These are phyloP conservation scores for Lepus timidus DNA, from an alignment of 2,113 vertebrate species.

Conservation along the genomic window DNA sequence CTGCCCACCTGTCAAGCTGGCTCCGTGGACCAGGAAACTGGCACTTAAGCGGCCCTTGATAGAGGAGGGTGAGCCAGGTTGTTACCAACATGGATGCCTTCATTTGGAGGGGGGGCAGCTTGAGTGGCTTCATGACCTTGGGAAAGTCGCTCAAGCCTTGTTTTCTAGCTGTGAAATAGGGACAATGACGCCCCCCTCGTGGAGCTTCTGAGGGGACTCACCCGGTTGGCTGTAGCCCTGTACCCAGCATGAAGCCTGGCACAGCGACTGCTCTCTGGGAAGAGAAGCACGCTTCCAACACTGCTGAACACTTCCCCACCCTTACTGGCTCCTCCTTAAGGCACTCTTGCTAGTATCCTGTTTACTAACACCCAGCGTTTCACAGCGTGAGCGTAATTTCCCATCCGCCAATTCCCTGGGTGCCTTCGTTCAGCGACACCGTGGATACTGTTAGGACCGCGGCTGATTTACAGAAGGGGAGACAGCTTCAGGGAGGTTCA, in stretches of 20 bases:
- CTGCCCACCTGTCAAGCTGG: conserved; percentile 64
- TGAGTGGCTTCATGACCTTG: conserved; percentile 71
- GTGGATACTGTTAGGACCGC: not conserved
- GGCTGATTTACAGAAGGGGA: conserved; percentile 16
- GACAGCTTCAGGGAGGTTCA: conserved; percentile 9
- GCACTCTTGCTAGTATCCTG: not conserved
- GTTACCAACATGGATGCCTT: not conserved
- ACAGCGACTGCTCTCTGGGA: not conserved
- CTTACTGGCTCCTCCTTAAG: not conserved
- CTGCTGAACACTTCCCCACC: not conserved
- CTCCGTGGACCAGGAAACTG: conserved; percentile 39
- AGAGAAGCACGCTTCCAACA: not conserved
- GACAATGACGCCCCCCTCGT: not conserved
- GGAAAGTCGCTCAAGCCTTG: conserved; percentile 54
- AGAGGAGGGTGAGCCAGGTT: conserved; percentile 5
- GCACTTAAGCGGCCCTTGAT: conserved; percentile 3
- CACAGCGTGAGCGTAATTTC: not conserved
- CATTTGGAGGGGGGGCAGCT: not conserved
- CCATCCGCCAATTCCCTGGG: not conserved
- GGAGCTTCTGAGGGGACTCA: not conserved
- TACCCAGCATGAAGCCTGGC: not conserved
- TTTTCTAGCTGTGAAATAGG: conserved; percentile 46
- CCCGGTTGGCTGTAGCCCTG: not conserved
- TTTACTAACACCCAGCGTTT: not conserved
- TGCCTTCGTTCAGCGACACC: not conserved